These are phyloP conservation scores for Bicyclus anynana DNA, from an alignment of 1,140 invertebrate genomes.

Conservation along the genomic window DNA sequence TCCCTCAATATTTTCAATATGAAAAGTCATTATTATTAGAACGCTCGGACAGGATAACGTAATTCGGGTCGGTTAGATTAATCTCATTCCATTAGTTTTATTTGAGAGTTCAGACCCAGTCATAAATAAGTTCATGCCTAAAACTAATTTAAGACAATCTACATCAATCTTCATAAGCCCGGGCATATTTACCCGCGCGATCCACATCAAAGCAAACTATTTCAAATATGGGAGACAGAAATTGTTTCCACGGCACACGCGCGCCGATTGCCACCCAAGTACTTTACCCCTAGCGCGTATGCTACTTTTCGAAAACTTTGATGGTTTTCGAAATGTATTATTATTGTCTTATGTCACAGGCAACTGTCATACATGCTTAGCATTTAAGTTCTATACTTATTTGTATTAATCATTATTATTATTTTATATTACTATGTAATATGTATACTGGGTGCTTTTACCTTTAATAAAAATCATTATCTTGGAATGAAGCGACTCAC, in stretches of 20 bases:
- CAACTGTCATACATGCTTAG: neutral
- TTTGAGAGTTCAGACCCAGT: too few species aligned
- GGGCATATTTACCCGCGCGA: neutral
- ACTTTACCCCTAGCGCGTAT: neutral
- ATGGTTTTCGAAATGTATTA: neutral
- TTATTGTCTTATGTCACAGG: too few species aligned
- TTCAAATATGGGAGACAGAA: neutral
- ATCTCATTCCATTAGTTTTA: too few species aligned
- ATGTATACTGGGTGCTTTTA: too few species aligned
- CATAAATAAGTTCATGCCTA: neutral
- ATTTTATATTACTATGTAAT: too few species aligned
- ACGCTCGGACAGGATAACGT: too few species aligned
- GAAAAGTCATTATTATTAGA: too few species aligned
- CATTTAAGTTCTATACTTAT: neutral
- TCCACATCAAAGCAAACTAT: slow-evolving; percentile 9
- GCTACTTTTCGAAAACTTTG: neutral
- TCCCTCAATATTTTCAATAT: too few species aligned
- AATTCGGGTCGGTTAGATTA: too few species aligned
- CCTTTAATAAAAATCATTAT: too few species aligned
- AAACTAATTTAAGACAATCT: neutral
- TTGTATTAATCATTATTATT: too few species aligned
- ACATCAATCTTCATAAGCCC: slow-evolving; percentile 9
- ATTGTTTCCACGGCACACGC: neutral
- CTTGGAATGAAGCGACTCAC: too few species aligned
- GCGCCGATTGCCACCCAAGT: slow-evolving; percentile 2